Evolutionary conservation across 2,113 vertebrate species (phyloP).

Genomic region (Bubo scandiacus): DNA sequence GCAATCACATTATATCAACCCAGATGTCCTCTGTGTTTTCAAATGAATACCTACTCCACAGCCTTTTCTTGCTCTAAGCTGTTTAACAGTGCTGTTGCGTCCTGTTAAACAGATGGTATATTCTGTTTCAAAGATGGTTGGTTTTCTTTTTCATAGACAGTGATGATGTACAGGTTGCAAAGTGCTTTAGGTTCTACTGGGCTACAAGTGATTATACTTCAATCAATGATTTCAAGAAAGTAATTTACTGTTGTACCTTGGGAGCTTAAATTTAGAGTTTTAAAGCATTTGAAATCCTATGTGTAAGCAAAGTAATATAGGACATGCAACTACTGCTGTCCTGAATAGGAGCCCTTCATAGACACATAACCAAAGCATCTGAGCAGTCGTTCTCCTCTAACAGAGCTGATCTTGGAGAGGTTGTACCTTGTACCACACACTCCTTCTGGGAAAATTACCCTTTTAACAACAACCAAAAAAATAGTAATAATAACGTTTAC

Average conservation of each 20-base stretch:
- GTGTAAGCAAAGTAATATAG: not conserved
- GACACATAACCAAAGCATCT: not conserved
- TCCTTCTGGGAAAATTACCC: conserved; percentile 27
- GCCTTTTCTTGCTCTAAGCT: not conserved
- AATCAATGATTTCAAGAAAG: not conserved
- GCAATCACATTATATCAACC: not conserved
- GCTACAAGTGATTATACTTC: not conserved
- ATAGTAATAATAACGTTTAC: not conserved
- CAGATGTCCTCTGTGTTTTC: not conserved
- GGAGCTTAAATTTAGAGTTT: not conserved
- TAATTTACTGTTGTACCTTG: not conserved
- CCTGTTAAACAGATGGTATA: not conserved
- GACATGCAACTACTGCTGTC: not conserved
- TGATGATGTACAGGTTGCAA: not conserved
- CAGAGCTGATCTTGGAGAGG: conserved; percentile 37
- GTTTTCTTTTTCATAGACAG: not conserved
- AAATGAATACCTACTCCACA: not conserved
- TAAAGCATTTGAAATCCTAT: not conserved
- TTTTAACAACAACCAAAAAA: not conserved
- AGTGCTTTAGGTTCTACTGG: not conserved
- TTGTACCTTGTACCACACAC: not conserved
- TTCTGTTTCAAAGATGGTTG: not conserved
- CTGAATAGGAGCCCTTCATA: not conserved
- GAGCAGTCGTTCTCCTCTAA: conserved; percentile 13
- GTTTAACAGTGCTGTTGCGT: not conserved